Evolutionary conservation across 2,113 vertebrate genomes (phyloP), one percentile per base, ranked within the genome.

Genomic region (Copsychus sechellarum): DNA sequence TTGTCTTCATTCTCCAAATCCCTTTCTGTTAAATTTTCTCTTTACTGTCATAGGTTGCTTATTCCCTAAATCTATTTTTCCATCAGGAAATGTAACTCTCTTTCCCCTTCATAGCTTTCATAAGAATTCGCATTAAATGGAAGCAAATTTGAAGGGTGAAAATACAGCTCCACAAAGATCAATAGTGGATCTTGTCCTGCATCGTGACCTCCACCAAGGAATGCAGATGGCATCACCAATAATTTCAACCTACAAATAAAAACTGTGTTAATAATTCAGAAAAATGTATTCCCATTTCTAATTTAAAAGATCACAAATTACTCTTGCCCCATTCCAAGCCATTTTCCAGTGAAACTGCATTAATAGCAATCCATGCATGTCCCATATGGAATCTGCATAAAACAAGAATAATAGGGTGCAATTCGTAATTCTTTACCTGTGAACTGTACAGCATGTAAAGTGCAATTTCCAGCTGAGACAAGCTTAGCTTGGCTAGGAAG

Each of bases 371-470:
- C 90, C 71, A 88, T 90, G 67, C 74, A 86, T 86, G 67, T 78
- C 81, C 89, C 51, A 81, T 56, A 83, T 36, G 54, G 74, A 88
- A 93, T 94, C 62, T 90, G 34, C 79, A 90, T 83, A 88, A 92
- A 94, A 42, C 57, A 91, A 80, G 81, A 95, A 81, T 80, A 92
- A 83, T 64, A 64, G 56, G 22, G 29, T 67, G 20, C 22, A 64
- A 67, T 80, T 82, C 66, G 50, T 91, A 91, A 82, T 73, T 94
- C 54, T 95, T 94, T 96, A 71, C 78, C 88, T 64, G 76, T 76
- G 81, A 90, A 51, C 19, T 76, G 50, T 29, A 47, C 20, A 57
- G 82, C 34, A 31, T 8, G 6, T 33, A 56, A 92, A 77, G 47
- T 83, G 29, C 38, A 88, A 83, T 94, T 90, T 95, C 65, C 42